These are phyloP conservation scores for Florisuga fusca DNA, from an alignment of 2,797 vertebrate genomes.

Conservation along the genomic window DNA sequence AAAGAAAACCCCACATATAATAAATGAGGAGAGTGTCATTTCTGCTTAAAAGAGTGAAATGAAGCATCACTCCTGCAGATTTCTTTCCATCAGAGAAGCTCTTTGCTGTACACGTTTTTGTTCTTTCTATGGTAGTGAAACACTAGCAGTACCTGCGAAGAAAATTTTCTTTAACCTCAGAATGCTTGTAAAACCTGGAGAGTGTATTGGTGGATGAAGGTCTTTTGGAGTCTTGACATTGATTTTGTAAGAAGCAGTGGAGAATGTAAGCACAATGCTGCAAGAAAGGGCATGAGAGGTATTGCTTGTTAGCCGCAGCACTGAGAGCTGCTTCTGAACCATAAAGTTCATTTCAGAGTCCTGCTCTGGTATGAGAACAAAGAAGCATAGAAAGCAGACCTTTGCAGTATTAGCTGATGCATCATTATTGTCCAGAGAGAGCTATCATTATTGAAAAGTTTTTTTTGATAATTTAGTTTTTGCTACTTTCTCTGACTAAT, in stretches of 20 bases:
- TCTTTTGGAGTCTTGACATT: slow-evolving; percentile 59
- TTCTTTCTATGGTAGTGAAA: slow-evolving; percentile 19
- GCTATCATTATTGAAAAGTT: neutral
- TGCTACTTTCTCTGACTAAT: neutral
- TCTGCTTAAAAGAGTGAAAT: neutral
- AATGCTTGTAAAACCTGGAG: slow-evolving; percentile 51
- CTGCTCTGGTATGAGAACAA: neutral
- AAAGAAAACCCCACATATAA: neutral
- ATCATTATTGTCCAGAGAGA: neutral
- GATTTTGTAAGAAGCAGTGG: slow-evolving; percentile 37
- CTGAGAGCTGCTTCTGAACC: neutral
- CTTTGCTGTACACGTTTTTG: slow-evolving; percentile 27
- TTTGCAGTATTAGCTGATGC: neutral
- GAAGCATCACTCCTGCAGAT: neutral
- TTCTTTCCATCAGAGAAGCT: slow-evolving; percentile 23
- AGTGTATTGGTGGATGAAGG: slow-evolving; percentile 66
- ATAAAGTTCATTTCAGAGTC: neutral
- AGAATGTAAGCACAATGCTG: slow-evolving; percentile 33
- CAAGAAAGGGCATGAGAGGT: neutral
- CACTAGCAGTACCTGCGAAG: slow-evolving; percentile 35
- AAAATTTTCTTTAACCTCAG: slow-evolving; percentile 63
- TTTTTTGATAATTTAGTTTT: neutral
- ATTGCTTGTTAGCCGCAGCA: slow-evolving; percentile 17
- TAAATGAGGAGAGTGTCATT: neutral
- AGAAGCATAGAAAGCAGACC: neutral